These are phyloP conservation scores for Rhabdomys pumilio DNA, from an alignment of 2,797 vertebrate genomes.

Conservation along the genomic window DNA sequence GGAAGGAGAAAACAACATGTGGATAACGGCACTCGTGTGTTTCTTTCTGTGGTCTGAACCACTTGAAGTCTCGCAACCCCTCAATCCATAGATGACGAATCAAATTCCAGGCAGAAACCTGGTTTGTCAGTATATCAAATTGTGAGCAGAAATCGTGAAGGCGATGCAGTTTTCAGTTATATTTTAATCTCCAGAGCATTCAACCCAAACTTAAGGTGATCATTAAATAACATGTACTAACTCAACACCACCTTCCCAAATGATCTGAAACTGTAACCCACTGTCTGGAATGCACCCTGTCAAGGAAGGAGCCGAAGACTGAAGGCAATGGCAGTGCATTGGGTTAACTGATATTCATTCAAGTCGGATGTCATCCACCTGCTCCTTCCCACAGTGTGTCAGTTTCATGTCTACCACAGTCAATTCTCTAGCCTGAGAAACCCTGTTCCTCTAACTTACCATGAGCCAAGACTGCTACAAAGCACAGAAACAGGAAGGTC, in stretches of 20 bases:
- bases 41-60: neutral
- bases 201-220: neutral
- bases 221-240: neutral
- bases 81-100: neutral
- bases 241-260: neutral
- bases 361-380: fast-evolving
- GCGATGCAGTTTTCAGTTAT: neutral
- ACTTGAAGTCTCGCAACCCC: neutral
- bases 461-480: slow-evolving; percentile 35
- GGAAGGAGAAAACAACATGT: neutral
- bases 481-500: slow-evolving; percentile 70
- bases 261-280: too few species aligned
- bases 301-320: neutral
- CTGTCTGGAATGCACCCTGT: fast-evolving
- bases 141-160: too few species aligned
- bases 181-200: neutral
- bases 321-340: neutral
- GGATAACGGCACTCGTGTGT: neutral
- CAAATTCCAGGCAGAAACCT: neutral
- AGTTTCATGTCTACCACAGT: fast-evolving
- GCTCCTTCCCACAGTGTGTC: fast-evolving
- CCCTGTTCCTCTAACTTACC: slow-evolving; percentile 60
- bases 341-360: neutral
- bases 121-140: neutral
- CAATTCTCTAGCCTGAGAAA: neutral